A percentile compares a stretch with the other conserved stretches of the same genome.
Conservation (phyloP, 2,113 vertebrate species). For the Tupaia tana region DNA sequence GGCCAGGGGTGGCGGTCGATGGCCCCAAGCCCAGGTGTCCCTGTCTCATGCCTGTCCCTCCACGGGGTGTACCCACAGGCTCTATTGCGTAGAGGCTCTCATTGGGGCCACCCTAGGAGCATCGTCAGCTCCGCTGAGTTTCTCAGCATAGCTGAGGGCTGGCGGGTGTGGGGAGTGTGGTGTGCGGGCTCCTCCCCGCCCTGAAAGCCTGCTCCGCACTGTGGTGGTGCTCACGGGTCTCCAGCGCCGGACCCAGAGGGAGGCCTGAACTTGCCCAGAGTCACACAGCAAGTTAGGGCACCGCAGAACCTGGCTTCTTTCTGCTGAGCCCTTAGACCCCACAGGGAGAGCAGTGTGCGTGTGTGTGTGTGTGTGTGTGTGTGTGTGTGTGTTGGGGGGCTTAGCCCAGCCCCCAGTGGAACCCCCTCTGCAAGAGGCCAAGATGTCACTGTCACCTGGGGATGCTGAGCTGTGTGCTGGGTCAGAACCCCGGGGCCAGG, state of each 20-base stretch:
- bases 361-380: too few relatives aligned
- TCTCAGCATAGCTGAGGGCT: not conserved
- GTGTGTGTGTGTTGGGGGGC: too few relatives aligned
- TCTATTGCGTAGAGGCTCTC: not conserved
- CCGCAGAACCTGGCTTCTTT: not conserved
- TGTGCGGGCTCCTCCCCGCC: rapidly evolving
- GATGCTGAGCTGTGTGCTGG: not conserved
- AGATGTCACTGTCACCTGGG: not conserved
- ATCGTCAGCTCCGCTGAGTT: not conserved
- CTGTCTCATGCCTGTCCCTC: not conserved
- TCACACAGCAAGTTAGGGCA: not conserved
- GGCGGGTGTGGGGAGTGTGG: not conserved
- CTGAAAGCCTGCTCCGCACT: not conserved
- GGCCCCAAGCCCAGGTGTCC: not conserved
- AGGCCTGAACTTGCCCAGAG: not conserved
- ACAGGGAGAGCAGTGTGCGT: not conserved
- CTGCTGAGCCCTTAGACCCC: not conserved
- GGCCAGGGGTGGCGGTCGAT: not conserved
- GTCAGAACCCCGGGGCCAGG: not conserved
- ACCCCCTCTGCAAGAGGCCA: not conserved
- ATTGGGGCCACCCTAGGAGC: not conserved
- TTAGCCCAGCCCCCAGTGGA: not conserved
- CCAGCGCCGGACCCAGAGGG: not conserved
- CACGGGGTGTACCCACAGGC: not conserved
- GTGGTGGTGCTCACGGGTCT: not conserved